A percentile compares a stretch with the other conserved stretches of the same genome.
Evolutionary conservation across 2,888 invertebrate genomes (phyloP).

Genomic region (Nowickia ferox): DNA sequence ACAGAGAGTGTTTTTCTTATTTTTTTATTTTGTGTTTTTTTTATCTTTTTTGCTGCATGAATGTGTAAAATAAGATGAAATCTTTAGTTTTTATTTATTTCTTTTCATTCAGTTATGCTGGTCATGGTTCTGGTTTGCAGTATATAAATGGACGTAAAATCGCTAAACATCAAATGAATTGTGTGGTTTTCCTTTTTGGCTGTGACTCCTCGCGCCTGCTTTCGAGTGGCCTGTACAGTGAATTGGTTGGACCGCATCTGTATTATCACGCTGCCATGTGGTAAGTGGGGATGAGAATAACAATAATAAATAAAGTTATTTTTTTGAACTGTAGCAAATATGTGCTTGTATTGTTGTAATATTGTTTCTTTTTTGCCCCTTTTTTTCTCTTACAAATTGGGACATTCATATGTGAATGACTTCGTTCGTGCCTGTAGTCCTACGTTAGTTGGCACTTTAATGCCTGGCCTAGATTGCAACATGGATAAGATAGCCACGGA

Average conservation of each 20-base stretch:
- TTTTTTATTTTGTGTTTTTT: background rate
- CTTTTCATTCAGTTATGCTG: constrained; percentile 85
- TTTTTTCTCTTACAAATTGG: constrained; percentile 11
- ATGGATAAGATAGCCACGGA: constrained; percentile 84
- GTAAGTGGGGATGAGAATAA: constrained; percentile 67
- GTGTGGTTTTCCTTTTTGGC: constrained; percentile 87
- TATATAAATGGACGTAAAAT: constrained; percentile 85
- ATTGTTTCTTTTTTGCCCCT: constrained; percentile 25
- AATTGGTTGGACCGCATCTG: constrained; percentile 83
- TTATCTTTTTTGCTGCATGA: background rate
- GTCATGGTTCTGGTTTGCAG: constrained; percentile 88
- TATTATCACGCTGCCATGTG: constrained; percentile 83
- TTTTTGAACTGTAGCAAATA: constrained; percentile 39
- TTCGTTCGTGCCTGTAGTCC: constrained; percentile 79
- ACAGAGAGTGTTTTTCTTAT: background rate
- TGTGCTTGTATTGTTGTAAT: constrained; percentile 32
- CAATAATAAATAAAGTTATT: constrained; percentile 32
- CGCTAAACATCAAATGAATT: constrained; percentile 84
- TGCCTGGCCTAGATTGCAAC: constrained; percentile 84
- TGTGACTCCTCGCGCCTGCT: constrained; percentile 84
- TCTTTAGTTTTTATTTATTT: constrained; percentile 17
- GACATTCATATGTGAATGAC: constrained; percentile 34
- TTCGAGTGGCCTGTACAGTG: constrained; percentile 83
- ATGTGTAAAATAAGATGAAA: constrained; percentile 46
- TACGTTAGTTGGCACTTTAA: constrained; percentile 84